Evolutionary conservation across 2,113 vertebrate species (phyloP).

Genomic region (Physeter macrocephalus): DNA sequence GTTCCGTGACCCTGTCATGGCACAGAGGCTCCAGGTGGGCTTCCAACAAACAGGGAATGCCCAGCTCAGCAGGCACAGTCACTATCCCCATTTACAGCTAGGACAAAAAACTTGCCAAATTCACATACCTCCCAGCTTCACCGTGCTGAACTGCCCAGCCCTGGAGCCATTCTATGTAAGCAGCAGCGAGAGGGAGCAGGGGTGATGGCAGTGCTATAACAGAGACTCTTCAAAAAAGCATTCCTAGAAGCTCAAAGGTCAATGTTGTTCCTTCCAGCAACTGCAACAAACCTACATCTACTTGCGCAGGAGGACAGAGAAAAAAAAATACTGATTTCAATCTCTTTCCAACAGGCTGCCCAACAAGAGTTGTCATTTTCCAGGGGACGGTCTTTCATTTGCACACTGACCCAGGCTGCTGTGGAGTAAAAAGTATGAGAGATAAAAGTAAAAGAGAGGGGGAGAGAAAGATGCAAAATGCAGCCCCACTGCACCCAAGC

Average conservation of each 20-base stretch:
- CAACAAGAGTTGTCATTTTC: not conserved
- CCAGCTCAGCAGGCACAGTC: not conserved
- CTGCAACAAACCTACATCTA: not conserved
- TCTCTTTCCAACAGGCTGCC: not conserved
- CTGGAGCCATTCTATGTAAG: rapidly evolving
- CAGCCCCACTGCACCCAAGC: not conserved
- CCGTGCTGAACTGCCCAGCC: rapidly evolving
- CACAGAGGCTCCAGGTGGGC: no score
- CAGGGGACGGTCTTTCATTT: not conserved
- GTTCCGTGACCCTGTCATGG: no score
- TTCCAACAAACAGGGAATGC: no score
- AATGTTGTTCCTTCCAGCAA: not conserved
- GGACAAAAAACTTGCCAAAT: not conserved
- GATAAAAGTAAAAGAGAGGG: not conserved
- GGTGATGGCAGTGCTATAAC: rapidly evolving
- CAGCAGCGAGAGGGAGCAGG: not conserved
- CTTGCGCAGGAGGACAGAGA: not conserved
- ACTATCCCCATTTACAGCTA: not conserved
- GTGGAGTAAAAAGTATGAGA: not conserved
- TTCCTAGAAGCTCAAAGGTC: not conserved
- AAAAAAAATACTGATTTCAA: not conserved
- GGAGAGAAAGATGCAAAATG: not conserved
- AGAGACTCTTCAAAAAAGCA: not conserved
- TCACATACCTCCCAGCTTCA: not conserved
- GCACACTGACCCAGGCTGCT: not conserved